Percentiles rank a stretch among this genome's conserved stretches.
phyloP scores from a whole-genome alignment of 1,140 invertebrate species.

The Oreohelix idahoensis region DNA sequence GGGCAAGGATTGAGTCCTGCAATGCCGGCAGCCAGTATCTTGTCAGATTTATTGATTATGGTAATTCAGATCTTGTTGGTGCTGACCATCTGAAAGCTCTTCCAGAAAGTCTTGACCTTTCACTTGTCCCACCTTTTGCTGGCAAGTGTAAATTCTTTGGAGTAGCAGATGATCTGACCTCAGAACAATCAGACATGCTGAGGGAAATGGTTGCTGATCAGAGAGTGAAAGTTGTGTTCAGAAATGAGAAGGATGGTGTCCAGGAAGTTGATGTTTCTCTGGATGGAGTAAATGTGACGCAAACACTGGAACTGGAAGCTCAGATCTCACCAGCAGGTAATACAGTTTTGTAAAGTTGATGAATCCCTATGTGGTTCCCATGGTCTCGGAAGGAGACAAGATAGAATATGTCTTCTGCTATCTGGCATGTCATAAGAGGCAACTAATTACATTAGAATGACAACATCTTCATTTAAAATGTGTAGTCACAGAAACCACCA shows the following conservation, averaged over 20 bases:
- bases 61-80: constrained; percentile 65
- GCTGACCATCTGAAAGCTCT: constrained; percentile 45
- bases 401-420: too few species aligned
- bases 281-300: neutral
- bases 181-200: constrained; percentile 53
- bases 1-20: constrained; percentile 82
- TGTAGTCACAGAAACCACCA: too few species aligned
- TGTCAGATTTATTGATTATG: constrained; percentile 77
- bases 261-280: neutral
- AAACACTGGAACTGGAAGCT: constrained; percentile 46
- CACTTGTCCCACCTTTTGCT: constrained; percentile 50
- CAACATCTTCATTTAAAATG: too few species aligned
- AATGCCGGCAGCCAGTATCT: constrained; percentile 78
- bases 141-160: constrained; percentile 52
- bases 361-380: too few species aligned
- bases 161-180: constrained; percentile 47
- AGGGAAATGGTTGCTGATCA: constrained; percentile 53
- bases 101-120: constrained; percentile 24
- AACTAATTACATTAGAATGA: too few species aligned
- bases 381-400: too few species aligned
- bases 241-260: constrained; percentile 40
- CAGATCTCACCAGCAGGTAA: constrained; percentile 31
- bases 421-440: too few species aligned
- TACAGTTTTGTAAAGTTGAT: too few species aligned
- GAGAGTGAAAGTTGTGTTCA: constrained; percentile 54